Evolutionary conservation across 2,113 vertebrate species (phyloP).

Genomic region (Triplophysa rosa): DNA sequence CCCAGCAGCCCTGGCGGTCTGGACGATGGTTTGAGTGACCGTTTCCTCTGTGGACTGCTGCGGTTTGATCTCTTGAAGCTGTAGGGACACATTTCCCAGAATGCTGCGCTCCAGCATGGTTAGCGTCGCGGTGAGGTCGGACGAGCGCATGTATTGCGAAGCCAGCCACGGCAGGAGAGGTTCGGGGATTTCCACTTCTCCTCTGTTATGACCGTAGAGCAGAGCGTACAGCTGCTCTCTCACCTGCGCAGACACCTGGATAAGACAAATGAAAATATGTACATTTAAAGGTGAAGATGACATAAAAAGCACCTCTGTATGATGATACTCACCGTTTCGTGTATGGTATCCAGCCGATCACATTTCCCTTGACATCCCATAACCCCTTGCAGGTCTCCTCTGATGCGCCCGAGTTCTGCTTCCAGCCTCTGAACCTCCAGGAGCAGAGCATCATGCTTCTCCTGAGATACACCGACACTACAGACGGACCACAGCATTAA

Average conservation of each 20-base stretch:
- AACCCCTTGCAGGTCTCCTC: slow-evolving; percentile 73
- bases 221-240: slow-evolving; percentile 77
- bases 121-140: slow-evolving; percentile 75
- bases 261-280: neutral
- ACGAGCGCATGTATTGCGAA: slow-evolving; percentile 80
- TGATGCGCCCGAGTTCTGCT: slow-evolving; percentile 75
- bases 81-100: slow-evolving; percentile 80
- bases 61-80: slow-evolving; percentile 70
- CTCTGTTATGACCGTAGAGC: slow-evolving; percentile 73
- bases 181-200: slow-evolving; percentile 68
- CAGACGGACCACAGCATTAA: neutral
- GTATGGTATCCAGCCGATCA: slow-evolving; percentile 71
- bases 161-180: slow-evolving; percentile 80
- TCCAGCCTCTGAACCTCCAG: slow-evolving; percentile 78
- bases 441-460: slow-evolving; percentile 73
- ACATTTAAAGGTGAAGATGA: neutral
- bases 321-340: slow-evolving; percentile 63
- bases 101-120: slow-evolving; percentile 79
- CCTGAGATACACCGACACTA: slow-evolving; percentile 70
- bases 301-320: neutral
- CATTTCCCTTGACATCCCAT: slow-evolving; percentile 71
- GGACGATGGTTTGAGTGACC: slow-evolving; percentile 70
- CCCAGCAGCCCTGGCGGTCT: slow-evolving; percentile 73
- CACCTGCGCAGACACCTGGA: slow-evolving; percentile 79
- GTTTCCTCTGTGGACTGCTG: slow-evolving; percentile 63